Evolutionary conservation across 2,888 invertebrate species (phyloP).

Genomic region (Colostygia pectinataria): DNA sequence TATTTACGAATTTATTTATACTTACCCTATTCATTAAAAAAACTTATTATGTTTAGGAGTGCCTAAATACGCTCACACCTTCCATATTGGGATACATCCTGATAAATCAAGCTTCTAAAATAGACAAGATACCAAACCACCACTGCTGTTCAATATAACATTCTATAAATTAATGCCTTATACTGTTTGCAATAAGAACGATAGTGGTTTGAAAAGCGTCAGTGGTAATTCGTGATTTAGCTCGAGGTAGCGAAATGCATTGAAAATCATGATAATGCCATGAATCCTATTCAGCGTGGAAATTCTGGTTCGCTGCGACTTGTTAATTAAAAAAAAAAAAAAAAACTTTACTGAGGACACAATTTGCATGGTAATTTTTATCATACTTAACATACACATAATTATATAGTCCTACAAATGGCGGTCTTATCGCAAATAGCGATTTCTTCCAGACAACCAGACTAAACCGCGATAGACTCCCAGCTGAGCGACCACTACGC

Average conservation of each 20-base stretch:
- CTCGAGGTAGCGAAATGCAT: conserved; percentile 4
- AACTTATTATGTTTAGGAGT: too few species aligned
- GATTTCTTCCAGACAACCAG: too few species aligned
- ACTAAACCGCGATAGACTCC: too few species aligned
- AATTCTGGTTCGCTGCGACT: not conserved
- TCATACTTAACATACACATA: too few species aligned
- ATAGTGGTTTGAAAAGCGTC: conserved; percentile 11
- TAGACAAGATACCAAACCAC: conserved; percentile 33
- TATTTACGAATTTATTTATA: too few species aligned
- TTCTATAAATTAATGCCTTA: conserved; percentile 16
- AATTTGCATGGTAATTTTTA: too few species aligned
- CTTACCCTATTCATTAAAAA: too few species aligned
- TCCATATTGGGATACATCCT: conserved; percentile 3
- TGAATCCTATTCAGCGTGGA: not conserved
- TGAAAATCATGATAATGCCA: conserved; percentile 15
- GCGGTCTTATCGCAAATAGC: too few species aligned
- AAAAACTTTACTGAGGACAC: too few species aligned
- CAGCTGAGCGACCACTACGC: too few species aligned
- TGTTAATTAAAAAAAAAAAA: too few species aligned
- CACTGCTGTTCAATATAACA: conserved; percentile 15
- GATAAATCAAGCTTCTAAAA: conserved; percentile 38
- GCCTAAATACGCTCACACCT: conserved; percentile 9
- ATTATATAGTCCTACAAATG: too few species aligned
- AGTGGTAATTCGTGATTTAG: conserved; percentile 16
- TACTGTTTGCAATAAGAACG: conserved; percentile 13